A percentile compares a stretch with the other conserved stretches of the same genome.
Conservation (phyloP, 2,113 vertebrate genomes). For the rabbit (Oryctolagus cuniculus) region DNA sequence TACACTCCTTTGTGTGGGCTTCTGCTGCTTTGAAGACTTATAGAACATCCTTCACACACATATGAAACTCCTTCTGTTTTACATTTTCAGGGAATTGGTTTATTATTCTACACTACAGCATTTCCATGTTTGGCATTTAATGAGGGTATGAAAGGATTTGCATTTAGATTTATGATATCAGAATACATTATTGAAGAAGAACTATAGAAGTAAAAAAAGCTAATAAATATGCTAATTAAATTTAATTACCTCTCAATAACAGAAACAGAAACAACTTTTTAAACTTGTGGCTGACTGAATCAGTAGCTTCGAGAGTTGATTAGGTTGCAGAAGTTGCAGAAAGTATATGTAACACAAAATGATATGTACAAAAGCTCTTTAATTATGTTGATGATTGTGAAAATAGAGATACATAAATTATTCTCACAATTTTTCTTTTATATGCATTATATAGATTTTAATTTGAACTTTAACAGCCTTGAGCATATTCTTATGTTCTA, state of each 20-base stretch:
- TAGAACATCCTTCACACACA: not conserved
- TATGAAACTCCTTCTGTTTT: not conserved
- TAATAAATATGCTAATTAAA: slow-evolving; percentile 10
- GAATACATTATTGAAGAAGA: slow-evolving; percentile 60
- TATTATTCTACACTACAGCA: slow-evolving; percentile 24
- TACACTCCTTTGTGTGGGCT: not conserved
- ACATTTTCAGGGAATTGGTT: slow-evolving; percentile 16
- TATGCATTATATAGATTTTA: not conserved
- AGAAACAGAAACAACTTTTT: not conserved
- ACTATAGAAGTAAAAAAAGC: not conserved
- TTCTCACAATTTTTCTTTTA: not conserved
- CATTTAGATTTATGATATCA: slow-evolving; percentile 62
- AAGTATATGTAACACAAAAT: not conserved
- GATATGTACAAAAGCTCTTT: not conserved
- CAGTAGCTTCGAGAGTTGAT: not conserved
- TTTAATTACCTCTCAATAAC: not conserved
- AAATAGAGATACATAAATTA: not conserved
- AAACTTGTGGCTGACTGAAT: not conserved
- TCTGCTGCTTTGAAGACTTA: slow-evolving; percentile 10
- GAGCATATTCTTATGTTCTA: not conserved
- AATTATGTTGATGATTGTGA: not conserved
- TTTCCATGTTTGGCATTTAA: slow-evolving; percentile 21
- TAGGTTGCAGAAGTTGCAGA: not conserved
- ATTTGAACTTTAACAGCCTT: not conserved
- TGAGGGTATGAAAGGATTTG: slow-evolving; percentile 55